Evolutionary conservation across 2,888 invertebrate species (phyloP).

Genomic region (Phymatocera aterrima): DNA sequence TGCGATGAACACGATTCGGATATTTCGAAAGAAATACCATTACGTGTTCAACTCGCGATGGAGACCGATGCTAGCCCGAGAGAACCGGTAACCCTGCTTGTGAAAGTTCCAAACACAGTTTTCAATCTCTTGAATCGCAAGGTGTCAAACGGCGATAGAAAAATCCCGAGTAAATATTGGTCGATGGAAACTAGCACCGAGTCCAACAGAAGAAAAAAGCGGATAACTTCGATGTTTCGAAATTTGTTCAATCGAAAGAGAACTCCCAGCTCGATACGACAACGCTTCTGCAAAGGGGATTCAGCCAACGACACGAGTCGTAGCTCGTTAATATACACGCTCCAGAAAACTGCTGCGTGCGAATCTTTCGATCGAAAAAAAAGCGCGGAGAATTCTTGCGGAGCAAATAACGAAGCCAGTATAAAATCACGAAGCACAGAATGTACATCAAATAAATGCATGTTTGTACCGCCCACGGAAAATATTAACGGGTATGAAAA

Average conservation of each 20-base stretch:
- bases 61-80: not conserved
- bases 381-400: not conserved
- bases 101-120: slow-evolving; percentile 2
- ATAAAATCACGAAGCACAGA: not conserved
- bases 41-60: not conserved
- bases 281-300: not conserved
- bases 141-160: not conserved
- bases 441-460: not conserved
- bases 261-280: not conserved
- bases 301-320: not conserved
- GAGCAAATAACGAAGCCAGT: not conserved
- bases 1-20: not conserved
- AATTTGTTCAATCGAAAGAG: not conserved
- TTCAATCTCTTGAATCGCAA: slow-evolving; percentile 9
- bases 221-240: not conserved
- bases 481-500: not conserved
- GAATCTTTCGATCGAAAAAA: not conserved
- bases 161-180: not conserved
- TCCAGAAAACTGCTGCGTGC: not conserved
- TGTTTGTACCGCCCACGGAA: not conserved
- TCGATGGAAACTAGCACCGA: not conserved
- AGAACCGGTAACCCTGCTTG: slow-evolving; percentile 7
- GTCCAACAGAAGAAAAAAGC: not conserved
- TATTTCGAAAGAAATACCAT: not conserved
- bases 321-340: not conserved